These are phyloP conservation scores for Rhorus exstirpatorius DNA, from an alignment of 2,888 invertebrate species.

Conservation along the genomic window DNA sequence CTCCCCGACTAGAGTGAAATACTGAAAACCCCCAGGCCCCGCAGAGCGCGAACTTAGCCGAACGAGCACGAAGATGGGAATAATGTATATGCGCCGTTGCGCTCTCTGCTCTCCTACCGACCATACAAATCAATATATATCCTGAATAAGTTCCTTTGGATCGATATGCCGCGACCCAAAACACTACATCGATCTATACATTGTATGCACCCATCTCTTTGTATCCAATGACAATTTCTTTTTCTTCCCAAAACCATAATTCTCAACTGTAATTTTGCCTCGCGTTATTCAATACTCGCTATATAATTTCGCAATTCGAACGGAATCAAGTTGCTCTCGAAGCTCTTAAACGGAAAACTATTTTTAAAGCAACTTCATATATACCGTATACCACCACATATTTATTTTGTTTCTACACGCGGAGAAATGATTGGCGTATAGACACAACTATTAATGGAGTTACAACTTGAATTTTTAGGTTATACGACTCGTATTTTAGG, in stretches of 20 bases:
- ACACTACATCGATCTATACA: conserved; percentile 45
- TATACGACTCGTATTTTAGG: too few species aligned
- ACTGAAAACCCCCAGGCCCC: conserved; percentile 78
- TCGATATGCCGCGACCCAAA: conserved; percentile 57
- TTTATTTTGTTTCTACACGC: too few species aligned
- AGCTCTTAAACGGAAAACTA: not conserved
- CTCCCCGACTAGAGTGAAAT: conserved; percentile 73
- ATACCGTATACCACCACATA: too few species aligned
- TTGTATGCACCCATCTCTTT: not conserved
- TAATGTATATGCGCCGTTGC: conserved; percentile 28
- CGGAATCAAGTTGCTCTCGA: too few species aligned
- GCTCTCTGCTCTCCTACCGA: conserved; percentile 33
- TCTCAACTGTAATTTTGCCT: too few species aligned
- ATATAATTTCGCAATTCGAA: too few species aligned
- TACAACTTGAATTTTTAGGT: too few species aligned
- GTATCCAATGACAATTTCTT: conserved; percentile 4
- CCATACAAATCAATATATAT: conserved; percentile 37
- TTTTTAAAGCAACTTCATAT: not conserved
- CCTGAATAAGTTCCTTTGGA: conserved; percentile 72
- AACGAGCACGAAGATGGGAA: conserved; percentile 75
- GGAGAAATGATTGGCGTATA: too few species aligned
- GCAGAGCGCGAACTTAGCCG: conserved; percentile 77
- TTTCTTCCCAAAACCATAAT: too few species aligned
- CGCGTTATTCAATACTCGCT: too few species aligned
- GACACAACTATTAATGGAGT: too few species aligned